Conservation (phyloP, 1,140 invertebrate genomes). For the Sitobion miscanthi region DNA sequence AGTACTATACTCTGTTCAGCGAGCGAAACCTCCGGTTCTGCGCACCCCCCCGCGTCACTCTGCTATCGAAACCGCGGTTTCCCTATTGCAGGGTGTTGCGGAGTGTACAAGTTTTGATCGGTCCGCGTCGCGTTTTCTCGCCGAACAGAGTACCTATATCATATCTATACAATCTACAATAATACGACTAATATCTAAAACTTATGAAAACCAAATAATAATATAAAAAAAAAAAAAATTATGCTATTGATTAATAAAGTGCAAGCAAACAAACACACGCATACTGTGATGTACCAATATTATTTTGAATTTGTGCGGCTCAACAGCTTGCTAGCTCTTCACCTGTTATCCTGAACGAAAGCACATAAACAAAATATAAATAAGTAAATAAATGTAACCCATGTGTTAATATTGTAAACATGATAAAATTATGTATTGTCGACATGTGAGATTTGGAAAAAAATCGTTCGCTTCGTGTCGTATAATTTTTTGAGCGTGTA, state of each 20-base stretch:
- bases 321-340: slow-evolving; percentile 70
- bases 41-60: too few species aligned
- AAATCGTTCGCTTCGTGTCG: background rate
- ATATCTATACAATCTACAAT: background rate
- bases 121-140: too few species aligned
- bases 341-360: slow-evolving; percentile 75
- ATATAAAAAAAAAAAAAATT: background rate
- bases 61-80: too few species aligned
- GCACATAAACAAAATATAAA: slow-evolving; percentile 61
- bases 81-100: too few species aligned
- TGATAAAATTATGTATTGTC: background rate
- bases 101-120: too few species aligned
- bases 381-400: slow-evolving; percentile 15
- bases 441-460: background rate
- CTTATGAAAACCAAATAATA: background rate
- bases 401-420: background rate
- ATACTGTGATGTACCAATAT: slow-evolving; percentile 59
- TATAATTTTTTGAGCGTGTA: background rate
- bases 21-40: too few species aligned
- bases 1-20: background rate
- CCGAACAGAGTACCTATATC: too few species aligned
- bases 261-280: slow-evolving; percentile 56
- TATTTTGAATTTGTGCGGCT: slow-evolving; percentile 58
- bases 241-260: slow-evolving; percentile 16
- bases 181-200: background rate